Evolutionary conservation across 2,888 invertebrate species (phyloP).

Genomic region (Pristionchus fissidentatus): DNA sequence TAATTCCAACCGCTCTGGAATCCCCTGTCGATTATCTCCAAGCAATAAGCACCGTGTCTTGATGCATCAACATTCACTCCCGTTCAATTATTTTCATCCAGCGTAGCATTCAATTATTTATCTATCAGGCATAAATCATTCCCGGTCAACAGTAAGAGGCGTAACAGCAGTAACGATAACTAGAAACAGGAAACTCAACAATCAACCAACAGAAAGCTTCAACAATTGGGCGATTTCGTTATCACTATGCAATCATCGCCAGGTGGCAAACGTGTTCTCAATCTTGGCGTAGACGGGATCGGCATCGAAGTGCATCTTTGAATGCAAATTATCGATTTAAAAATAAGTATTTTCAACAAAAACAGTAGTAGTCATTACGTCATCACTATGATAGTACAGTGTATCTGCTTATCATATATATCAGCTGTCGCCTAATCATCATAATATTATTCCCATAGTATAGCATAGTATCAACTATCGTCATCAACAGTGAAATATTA

Average conservation of each 20-base stretch:
- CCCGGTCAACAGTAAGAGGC: background rate
- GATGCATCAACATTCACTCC: background rate
- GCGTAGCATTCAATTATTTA: background rate
- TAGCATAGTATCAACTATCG: no score
- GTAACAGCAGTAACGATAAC: background rate
- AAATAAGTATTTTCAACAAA: no score
- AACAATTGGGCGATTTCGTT: background rate
- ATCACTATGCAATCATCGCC: background rate
- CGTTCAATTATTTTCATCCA: background rate
- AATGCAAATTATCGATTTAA: background rate
- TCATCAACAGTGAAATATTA: no score
- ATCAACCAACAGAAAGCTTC: background rate
- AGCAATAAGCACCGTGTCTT: background rate
- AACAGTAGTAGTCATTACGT: no score
- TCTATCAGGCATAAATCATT: constrained; percentile 19
- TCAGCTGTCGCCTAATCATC: no score
- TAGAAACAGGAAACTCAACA: background rate
- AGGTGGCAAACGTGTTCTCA: constrained; percentile 45
- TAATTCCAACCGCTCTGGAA: background rate
- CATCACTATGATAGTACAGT: no score
- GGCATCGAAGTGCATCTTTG: constrained; percentile 39
- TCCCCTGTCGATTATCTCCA: background rate
- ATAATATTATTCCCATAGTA: no score
- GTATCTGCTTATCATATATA: no score
- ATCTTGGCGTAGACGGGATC: constrained; percentile 39